phyloP scores from a whole-genome alignment of 1,140 invertebrate species.

The Nasonia giraulti region DNA sequence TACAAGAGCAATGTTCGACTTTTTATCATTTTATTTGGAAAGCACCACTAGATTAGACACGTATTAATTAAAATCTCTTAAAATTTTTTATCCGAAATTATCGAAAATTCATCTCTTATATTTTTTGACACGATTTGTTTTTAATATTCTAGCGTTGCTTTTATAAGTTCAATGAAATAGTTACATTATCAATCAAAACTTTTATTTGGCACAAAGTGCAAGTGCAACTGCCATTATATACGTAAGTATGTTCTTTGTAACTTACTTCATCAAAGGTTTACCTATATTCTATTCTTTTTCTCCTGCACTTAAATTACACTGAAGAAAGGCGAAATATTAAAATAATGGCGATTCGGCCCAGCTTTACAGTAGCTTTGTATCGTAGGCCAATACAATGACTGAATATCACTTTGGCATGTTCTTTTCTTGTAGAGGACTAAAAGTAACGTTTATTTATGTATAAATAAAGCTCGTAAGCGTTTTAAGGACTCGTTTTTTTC shows the following conservation, averaged over 20 bases:
- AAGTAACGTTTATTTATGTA: conserved; percentile 42
- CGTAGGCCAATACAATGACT: conserved; percentile 38
- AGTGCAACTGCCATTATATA: conserved; percentile 40
- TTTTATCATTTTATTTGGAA: not conserved
- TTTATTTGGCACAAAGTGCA: conserved; percentile 29
- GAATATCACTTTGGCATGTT: conserved; percentile 45
- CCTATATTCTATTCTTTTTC: conserved; percentile 30
- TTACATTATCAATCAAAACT: conserved; percentile 15
- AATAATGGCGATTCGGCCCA: conserved; percentile 1
- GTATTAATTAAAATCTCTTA: not conserved
- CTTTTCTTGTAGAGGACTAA: conserved; percentile 39
- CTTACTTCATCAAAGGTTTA: conserved; percentile 7
- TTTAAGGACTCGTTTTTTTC: conserved; percentile 39
- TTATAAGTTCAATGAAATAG: conserved; percentile 16
- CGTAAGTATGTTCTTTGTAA: conserved; percentile 39
- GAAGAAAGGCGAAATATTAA: conserved; percentile 18
- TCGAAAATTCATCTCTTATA: not conserved
- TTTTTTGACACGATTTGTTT: too few relatives aligned
- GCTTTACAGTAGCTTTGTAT: conserved; percentile 33
- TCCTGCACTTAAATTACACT: conserved; percentile 11
- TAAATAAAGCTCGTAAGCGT: conserved; percentile 32
- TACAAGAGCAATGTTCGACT: conserved; percentile 23
- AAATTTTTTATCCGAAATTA: not conserved
- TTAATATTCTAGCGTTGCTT: conserved; percentile 15
- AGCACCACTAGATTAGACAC: not conserved